A percentile compares a stretch with the other conserved stretches of the same genome.
Conservation (phyloP, 2,113 vertebrate genomes). For the Cyprinodon variegatus region DNA sequence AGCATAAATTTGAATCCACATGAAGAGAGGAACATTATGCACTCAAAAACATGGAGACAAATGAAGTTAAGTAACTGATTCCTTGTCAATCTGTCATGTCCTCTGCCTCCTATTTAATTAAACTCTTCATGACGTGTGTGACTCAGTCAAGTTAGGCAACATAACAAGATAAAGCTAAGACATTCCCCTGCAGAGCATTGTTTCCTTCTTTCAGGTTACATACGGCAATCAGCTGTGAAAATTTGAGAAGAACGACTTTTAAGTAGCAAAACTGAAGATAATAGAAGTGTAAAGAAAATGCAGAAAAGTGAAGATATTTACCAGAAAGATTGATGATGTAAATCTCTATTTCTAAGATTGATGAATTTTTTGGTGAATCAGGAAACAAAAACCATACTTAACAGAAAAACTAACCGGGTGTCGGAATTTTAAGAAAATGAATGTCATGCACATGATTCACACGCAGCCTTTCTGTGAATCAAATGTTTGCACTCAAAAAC, state of each 20-base stretch:
- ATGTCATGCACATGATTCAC: neutral
- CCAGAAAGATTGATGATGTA: neutral
- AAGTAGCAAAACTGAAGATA: neutral
- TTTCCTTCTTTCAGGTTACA: no score
- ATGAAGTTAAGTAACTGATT: no score
- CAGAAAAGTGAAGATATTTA: neutral
- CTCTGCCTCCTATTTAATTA: neutral
- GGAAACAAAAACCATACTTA: neutral
- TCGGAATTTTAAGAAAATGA: neutral
- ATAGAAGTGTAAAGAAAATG: neutral
- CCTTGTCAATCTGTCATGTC: neutral
- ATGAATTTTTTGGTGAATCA: neutral
- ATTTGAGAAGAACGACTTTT: neutral
- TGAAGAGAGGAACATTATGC: no score
- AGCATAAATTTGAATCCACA: no score
- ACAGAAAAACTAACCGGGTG: no score
- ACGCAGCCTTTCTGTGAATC: neutral
- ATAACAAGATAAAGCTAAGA: neutral
- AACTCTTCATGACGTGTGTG: no score
- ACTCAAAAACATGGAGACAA: no score
- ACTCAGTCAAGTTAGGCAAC: neutral
- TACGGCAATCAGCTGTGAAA: neutral
- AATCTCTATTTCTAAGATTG: neutral
- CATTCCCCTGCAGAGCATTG: no score
- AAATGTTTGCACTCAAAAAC: neutral